Conservation (phyloP, 2,888 invertebrate genomes). For the Andricus quercusramuli region DNA sequence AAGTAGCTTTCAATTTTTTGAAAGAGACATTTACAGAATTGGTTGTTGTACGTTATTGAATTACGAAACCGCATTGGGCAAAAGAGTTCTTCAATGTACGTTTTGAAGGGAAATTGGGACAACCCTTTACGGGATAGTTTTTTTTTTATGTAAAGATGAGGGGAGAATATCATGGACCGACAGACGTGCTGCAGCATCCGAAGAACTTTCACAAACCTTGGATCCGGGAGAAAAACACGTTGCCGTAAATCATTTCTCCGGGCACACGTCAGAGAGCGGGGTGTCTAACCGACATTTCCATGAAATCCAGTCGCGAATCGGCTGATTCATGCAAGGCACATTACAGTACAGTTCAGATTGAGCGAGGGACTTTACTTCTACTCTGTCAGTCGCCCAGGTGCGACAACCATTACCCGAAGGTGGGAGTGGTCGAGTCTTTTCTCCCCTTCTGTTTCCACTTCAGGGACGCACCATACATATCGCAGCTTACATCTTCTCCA, state of each 20-base stretch:
- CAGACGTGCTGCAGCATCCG: slow-evolving; percentile 16
- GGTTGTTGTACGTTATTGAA: neutral
- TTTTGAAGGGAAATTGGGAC: slow-evolving; percentile 46
- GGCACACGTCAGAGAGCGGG: slow-evolving; percentile 43
- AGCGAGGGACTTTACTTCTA: slow-evolving; percentile 13
- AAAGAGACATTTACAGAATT: slow-evolving; percentile 25
- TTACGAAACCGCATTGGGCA: slow-evolving; percentile 45
- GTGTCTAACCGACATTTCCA: slow-evolving; percentile 49
- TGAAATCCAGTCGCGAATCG: slow-evolving; percentile 50
- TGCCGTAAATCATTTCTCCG: slow-evolving; percentile 31
- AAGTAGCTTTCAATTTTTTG: slow-evolving; percentile 22
- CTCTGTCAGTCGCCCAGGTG: slow-evolving; percentile 34
- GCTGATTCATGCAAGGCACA: slow-evolving; percentile 43
- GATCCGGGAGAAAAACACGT: slow-evolving; percentile 37
- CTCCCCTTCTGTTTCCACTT: neutral
- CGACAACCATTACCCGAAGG: slow-evolving; percentile 27
- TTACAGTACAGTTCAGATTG: slow-evolving; percentile 36
- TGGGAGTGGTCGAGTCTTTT: slow-evolving; percentile 31
- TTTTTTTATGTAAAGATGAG: neutral
- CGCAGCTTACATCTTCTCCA: neutral
- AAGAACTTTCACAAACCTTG: slow-evolving; percentile 37
- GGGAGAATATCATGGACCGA: slow-evolving; percentile 1
- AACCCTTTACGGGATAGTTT: slow-evolving; percentile 22
- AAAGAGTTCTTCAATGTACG: slow-evolving; percentile 68
- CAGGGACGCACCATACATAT: slow-evolving; percentile 7